Evolutionary conservation across 2,797 vertebrate species (phyloP).

Genomic region (Fundulus diaphanus): DNA sequence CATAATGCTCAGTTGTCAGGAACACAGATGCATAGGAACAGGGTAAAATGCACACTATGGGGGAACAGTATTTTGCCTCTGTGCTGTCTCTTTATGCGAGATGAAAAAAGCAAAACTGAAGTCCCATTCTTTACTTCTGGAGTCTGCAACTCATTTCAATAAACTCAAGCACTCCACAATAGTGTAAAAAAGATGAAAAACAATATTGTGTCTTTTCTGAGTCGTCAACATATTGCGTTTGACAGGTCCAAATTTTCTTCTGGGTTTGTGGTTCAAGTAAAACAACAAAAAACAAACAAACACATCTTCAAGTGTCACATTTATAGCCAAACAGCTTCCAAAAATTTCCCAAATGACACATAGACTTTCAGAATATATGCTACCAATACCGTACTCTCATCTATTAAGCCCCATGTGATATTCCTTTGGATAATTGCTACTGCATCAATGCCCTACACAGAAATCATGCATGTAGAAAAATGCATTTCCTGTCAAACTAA

Average conservation of each 20-base stretch:
- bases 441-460: slow-evolving; percentile 49
- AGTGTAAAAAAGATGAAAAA: slow-evolving; percentile 35
- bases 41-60: slow-evolving; percentile 42
- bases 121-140: slow-evolving; percentile 62
- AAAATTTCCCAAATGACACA: slow-evolving; percentile 62
- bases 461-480: slow-evolving; percentile 9
- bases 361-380: slow-evolving; percentile 63
- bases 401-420: slow-evolving; percentile 57
- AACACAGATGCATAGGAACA: slow-evolving; percentile 37
- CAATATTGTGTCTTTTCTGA: slow-evolving; percentile 31
- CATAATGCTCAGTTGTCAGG: slow-evolving; percentile 47
- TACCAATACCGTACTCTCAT: slow-evolving; percentile 68
- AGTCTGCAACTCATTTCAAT: slow-evolving; percentile 51
- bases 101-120: slow-evolving; percentile 55
- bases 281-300: slow-evolving; percentile 37
- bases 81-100: slow-evolving; percentile 68
- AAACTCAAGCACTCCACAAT: slow-evolving; percentile 38
- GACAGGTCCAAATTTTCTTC: slow-evolving; percentile 47
- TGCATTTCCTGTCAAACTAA: slow-evolving; percentile 34
- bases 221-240: slow-evolving; percentile 39
- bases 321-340: slow-evolving; percentile 45
- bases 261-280: slow-evolving; percentile 27
- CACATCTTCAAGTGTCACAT: slow-evolving; percentile 54
- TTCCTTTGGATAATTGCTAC: slow-evolving; percentile 47
- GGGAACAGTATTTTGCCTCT: slow-evolving; percentile 50